A percentile compares a stretch with the other conserved stretches of the same genome.
Conservation (phyloP, 1,140 invertebrate genomes). For the Tribolium castaneum region DNA sequence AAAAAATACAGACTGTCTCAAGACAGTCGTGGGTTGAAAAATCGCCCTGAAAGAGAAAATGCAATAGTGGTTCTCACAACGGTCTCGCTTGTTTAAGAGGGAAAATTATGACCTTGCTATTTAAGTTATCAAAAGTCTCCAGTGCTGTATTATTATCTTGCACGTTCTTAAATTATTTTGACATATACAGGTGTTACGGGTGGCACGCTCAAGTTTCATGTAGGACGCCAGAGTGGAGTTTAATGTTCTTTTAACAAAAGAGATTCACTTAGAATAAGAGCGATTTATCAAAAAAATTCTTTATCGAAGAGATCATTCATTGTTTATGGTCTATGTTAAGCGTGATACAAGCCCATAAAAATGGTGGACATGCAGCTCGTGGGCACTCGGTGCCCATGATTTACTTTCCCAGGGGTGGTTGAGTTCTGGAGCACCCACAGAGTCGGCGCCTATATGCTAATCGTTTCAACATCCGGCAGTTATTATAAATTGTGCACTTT, state of each 20-base stretch:
- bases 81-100: background rate
- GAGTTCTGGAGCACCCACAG: background rate
- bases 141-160: background rate
- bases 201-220: background rate
- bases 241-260: background rate
- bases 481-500: too few relatives aligned
- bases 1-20: too few relatives aligned
- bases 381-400: background rate
- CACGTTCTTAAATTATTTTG: background rate
- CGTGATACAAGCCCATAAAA: background rate
- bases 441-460: background rate
- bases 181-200: background rate
- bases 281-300: too few relatives aligned
- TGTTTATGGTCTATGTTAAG: background rate
- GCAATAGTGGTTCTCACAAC: too few relatives aligned
- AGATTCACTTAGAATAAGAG: too few relatives aligned
- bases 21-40: too few relatives aligned
- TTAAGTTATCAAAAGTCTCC: background rate
- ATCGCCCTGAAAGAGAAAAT: too few relatives aligned
- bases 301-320: background rate
- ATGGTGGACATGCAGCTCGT: background rate
- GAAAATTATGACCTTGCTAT: background rate
- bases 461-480: too few relatives aligned
- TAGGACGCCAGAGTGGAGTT: background rate
- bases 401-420: background rate